Conservation (phyloP, 1,140 invertebrate genomes). For the Homalodisca vitripennis region DNA sequence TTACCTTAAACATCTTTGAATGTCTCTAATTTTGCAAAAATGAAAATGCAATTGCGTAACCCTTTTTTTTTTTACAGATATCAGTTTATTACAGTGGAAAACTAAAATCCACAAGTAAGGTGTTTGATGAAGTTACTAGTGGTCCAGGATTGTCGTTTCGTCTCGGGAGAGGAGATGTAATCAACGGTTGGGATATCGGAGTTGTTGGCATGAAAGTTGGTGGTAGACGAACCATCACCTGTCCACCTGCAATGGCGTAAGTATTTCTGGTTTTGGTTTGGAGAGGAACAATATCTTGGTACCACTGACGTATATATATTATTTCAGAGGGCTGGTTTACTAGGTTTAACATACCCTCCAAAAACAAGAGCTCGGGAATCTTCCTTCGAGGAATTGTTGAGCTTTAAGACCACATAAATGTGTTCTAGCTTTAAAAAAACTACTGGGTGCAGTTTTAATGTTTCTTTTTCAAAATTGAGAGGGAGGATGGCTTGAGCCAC, state of each 20-base stretch:
- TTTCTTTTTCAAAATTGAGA: too few relatives aligned
- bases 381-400: too few relatives aligned
- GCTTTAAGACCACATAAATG: too few relatives aligned
- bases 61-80: slow-evolving; percentile 42
- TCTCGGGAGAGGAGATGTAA: slow-evolving; percentile 82
- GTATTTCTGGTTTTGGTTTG: slow-evolving; percentile 48
- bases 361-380: too few relatives aligned
- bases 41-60: not conserved
- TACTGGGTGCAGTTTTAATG: too few relatives aligned
- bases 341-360: too few relatives aligned
- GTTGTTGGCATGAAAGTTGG: slow-evolving; percentile 89
- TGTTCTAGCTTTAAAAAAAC: too few relatives aligned
- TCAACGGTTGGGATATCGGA: slow-evolving; percentile 90
- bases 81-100: slow-evolving; percentile 75
- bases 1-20: not conserved
- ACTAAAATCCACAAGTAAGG: slow-evolving; percentile 74
- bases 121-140: slow-evolving; percentile 69
- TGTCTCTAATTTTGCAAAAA: not conserved
- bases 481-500: too few relatives aligned
- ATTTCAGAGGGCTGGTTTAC: too few relatives aligned
- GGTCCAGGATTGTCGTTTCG: slow-evolving; percentile 84
- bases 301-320: too few relatives aligned
- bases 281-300: too few relatives aligned
- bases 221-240: slow-evolving; percentile 80
- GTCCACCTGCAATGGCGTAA: slow-evolving; percentile 83